Evolutionary conservation across 1,140 invertebrate species (phyloP).

Genomic region (Aphaenogaster floridana): DNA sequence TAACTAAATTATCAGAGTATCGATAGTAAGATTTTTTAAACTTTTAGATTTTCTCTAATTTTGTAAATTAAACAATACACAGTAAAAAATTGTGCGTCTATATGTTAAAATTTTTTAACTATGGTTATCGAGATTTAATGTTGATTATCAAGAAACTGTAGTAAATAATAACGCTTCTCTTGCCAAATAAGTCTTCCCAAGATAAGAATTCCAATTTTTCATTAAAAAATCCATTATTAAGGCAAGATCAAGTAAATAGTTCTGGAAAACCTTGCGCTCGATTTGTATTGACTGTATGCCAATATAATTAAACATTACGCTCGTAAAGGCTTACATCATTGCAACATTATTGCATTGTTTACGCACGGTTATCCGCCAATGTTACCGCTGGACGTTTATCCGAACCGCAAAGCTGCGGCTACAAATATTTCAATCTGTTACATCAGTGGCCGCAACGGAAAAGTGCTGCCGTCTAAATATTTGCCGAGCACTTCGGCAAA

Average conservation of each 20-base stretch:
- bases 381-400: slow-evolving; percentile 44
- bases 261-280: not conserved
- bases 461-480: slow-evolving; percentile 59
- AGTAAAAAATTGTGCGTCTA: too few relatives aligned
- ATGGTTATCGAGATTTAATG: not conserved
- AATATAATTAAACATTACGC: slow-evolving; percentile 27
- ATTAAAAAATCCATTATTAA: not conserved
- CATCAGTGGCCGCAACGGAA: slow-evolving; percentile 50
- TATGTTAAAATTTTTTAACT: too few relatives aligned
- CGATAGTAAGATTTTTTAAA: too few relatives aligned
- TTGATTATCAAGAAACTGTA: not conserved
- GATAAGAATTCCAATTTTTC: not conserved
- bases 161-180: not conserved
- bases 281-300: not conserved
- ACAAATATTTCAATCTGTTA: slow-evolving; percentile 60
- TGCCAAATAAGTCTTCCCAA: not conserved
- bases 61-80: not conserved
- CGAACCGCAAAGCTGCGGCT: slow-evolving; percentile 28
- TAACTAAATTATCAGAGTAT: not conserved
- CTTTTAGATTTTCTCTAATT: not conserved
- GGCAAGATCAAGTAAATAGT: not conserved
- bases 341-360: slow-evolving; percentile 55
- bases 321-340: slow-evolving; percentile 23
- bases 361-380: slow-evolving; percentile 30
- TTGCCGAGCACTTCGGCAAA: slow-evolving; percentile 52